phyloP scores from a whole-genome alignment of 2,797 vertebrate genomes.

The Pteropus rufus region DNA sequence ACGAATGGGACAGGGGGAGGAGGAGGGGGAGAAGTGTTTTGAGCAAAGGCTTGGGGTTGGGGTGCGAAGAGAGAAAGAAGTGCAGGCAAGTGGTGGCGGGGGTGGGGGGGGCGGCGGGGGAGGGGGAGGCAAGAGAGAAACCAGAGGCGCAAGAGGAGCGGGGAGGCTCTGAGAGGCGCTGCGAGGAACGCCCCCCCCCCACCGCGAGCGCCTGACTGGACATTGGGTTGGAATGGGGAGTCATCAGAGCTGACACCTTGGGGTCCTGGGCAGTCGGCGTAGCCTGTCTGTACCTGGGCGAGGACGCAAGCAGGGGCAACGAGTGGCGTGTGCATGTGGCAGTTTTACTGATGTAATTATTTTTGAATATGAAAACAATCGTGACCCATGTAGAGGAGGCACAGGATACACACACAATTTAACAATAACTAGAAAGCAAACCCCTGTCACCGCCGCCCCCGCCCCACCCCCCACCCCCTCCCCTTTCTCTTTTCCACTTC shows the following conservation, averaged over 20 bases:
- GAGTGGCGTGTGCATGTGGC: too few relatives aligned
- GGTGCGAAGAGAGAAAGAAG: neutral
- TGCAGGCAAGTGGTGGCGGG: neutral
- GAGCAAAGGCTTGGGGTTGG: neutral
- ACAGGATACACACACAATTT: neutral
- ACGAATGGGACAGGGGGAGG: neutral
- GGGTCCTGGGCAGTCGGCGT: neutral
- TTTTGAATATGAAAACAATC: neutral
- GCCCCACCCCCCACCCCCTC: fast-evolving
- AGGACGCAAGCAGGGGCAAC: neutral
- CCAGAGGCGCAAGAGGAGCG: neutral
- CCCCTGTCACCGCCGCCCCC: neutral
- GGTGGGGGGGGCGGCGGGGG: too few relatives aligned
- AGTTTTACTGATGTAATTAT: neutral
- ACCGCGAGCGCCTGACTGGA: neutral
- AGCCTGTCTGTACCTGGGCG: neutral
- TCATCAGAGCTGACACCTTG: neutral
- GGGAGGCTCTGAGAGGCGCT: neutral
- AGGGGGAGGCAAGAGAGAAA: neutral
- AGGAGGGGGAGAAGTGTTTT: neutral
- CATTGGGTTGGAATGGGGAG: fast-evolving
- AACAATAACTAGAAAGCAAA: neutral
- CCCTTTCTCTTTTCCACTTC: neutral
- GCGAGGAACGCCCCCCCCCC: neutral
- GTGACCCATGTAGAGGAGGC: neutral